Percentiles rank a stretch among this genome's conserved stretches.
These are phyloP conservation scores for Agriotes lineatus DNA, from an alignment of 2,888 invertebrate species.

Conservation along the genomic window DNA sequence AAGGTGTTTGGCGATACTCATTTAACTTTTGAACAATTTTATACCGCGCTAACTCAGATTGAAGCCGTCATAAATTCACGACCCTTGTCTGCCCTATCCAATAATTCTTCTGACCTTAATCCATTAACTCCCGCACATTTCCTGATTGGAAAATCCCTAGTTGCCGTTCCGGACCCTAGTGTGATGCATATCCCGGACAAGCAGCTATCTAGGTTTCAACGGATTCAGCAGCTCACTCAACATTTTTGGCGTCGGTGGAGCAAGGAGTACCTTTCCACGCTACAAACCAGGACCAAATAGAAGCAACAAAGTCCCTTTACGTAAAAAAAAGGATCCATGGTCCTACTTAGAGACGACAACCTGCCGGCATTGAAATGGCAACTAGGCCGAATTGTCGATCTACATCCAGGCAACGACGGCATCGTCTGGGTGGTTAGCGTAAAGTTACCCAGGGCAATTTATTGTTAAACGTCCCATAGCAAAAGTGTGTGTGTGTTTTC, in stretches of 20 bases:
- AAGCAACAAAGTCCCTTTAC: not conserved
- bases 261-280: conserved; percentile 50
- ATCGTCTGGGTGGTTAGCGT: too few species aligned
- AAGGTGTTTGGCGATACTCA: conserved; percentile 49
- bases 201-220: conserved; percentile 49
- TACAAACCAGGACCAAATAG: conserved; percentile 51
- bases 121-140: conserved; percentile 55
- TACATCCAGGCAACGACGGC: not conserved
- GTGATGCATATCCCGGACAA: too few species aligned
- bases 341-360: not conserved
- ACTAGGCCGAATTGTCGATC: not conserved
- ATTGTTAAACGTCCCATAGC: too few species aligned
- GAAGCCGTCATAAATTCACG: conserved; percentile 58
- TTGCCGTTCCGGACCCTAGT: conserved; percentile 48
- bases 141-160: conserved; percentile 49
- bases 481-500: too few species aligned
- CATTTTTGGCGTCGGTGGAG: conserved; percentile 53
- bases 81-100: conserved; percentile 49
- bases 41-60: conserved; percentile 54
- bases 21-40: conserved; percentile 54
- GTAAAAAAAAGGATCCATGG: not conserved
- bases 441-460: too few species aligned
- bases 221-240: conserved; percentile 48
- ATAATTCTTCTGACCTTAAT: conserved; percentile 52
- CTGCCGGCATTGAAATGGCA: not conserved